A percentile compares a stretch with the other conserved stretches of the same genome.
These are phyloP conservation scores for Glossophaga mutica DNA, from an alignment of 2,797 vertebrate species.

Conservation along the genomic window DNA sequence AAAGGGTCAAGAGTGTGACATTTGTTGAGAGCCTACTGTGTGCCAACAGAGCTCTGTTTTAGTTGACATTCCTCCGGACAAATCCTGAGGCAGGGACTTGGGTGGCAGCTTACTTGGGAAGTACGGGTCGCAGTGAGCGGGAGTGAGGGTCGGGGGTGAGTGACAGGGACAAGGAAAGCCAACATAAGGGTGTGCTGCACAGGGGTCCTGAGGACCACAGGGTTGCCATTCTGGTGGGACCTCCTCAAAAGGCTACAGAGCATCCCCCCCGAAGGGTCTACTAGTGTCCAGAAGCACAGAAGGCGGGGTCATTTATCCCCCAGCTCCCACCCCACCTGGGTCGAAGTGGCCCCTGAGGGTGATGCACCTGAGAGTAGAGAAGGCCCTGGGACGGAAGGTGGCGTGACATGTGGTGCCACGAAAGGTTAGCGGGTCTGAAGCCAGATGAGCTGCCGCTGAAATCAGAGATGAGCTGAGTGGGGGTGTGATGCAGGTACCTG, in stretches of 20 bases:
- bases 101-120: not conserved
- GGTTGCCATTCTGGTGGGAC: not conserved
- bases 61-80: not conserved
- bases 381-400: not conserved
- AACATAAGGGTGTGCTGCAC: rapidly evolving
- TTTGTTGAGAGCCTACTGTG: not conserved
- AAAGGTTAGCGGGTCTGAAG: not conserved
- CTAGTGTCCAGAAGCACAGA: not conserved
- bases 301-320: not conserved
- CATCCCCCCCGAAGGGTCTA: not conserved
- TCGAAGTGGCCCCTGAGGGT: not conserved
- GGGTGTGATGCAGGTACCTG: not conserved
- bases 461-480: not conserved
- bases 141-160: not conserved
- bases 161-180: not conserved
- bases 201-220: not conserved
- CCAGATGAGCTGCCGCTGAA: not conserved
- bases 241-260: not conserved
- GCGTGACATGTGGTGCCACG: not conserved
- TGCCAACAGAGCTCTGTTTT: not conserved
- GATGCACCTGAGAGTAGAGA: not conserved
- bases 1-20: not conserved
- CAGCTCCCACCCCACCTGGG: not conserved
- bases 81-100: not conserved
- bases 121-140: not conserved